Base-by-base conservation (phyloP, 2,888 invertebrate species). In the Ennomos erosarius region DNA sequence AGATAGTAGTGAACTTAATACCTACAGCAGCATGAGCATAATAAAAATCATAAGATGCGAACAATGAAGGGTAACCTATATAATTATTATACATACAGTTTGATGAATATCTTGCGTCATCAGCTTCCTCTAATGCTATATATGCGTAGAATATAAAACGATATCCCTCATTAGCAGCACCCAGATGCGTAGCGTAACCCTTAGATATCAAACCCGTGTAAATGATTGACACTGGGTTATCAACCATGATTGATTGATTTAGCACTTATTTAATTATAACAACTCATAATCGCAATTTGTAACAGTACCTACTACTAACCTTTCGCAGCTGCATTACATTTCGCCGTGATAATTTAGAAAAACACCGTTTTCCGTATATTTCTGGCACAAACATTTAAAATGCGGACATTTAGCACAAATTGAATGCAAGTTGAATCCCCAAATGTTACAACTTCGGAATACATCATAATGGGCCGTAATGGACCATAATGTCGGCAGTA, bases 401-500 rank as follows among this genome's bases (percentile, higher is more conserved):
- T 26, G 5, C 53, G 53, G 39, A 42, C 53, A 54, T 59, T 57
- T 65, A 62, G 63, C 61, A 62, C 60, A 52, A 56, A 65, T 39
- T 49, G 59, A 63, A 63, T 62, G 61, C 65, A 61, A 63, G 55
- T 62, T 50, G 59, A 59, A 59, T 40, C 51, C 49, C 56, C 58
- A 59, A 65, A 61, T 55, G 60, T 51, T 63, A 55, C 56, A 63
- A 52, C 44, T 62, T 65, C 65, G 57, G 62, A 59, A 68, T 64
- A 61, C 56, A 65, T 68, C 64, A 68, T 68, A 68, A 68, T 64
- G 62, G 65, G 42, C 60, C 56, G 56, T 65, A 68, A 69, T 69
- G 59, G 59, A 12, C 44, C 54, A 50, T 84, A 78, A 84, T 68
- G 67, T 58, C 57, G 65, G 67, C 75, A 70, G 72, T 81, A 74